Conservation (phyloP, 2,113 vertebrate species). For the Grammomys dolichurus region DNA sequence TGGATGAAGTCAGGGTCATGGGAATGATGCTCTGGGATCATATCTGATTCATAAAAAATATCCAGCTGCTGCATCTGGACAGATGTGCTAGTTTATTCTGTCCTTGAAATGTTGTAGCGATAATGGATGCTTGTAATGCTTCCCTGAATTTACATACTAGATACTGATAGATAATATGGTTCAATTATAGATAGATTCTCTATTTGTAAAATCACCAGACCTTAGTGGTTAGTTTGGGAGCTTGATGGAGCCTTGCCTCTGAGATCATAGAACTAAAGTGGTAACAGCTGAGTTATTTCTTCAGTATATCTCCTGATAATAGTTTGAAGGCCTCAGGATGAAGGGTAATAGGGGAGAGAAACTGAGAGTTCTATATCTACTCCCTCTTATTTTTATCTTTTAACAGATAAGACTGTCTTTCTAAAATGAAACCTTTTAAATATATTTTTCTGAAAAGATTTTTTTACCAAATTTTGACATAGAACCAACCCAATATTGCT, state of each 20-base stretch:
- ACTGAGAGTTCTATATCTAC: background rate
- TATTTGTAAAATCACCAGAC: background rate
- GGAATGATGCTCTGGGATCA: background rate
- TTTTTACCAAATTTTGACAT: background rate
- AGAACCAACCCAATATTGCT: background rate
- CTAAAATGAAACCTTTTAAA: background rate
- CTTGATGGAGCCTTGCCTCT: background rate
- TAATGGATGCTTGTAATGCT: background rate
- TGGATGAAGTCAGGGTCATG: background rate
- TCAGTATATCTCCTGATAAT: background rate
- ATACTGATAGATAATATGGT: background rate
- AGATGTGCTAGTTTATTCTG: background rate
- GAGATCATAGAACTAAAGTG: background rate
- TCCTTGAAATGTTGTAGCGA: background rate
- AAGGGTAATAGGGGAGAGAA: background rate
- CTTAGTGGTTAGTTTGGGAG: background rate
- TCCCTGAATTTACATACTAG: background rate
- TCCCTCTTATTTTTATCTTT: background rate
- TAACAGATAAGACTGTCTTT: background rate
- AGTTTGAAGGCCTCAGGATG: background rate
- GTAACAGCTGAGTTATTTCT: background rate
- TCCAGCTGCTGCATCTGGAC: no score
- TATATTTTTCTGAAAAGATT: background rate
- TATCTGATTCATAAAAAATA: background rate
- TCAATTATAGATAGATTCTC: background rate